A percentile compares a stretch with the other conserved stretches of the same genome.
These are phyloP conservation scores for Yponomeuta plumbellus DNA, from an alignment of 2,888 invertebrate genomes.

Conservation along the genomic window DNA sequence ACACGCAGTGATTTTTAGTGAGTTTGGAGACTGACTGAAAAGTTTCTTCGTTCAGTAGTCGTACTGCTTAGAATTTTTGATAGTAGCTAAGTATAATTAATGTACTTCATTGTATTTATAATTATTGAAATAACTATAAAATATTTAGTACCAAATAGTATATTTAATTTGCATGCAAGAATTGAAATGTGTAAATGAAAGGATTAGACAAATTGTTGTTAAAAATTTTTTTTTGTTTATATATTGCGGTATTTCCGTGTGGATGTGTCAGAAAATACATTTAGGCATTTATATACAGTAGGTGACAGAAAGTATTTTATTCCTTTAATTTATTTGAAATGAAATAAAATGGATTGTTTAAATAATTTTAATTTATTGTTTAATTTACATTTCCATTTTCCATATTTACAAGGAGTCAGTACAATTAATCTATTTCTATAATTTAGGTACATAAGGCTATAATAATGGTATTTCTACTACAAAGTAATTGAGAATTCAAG, in stretches of 20 bases:
- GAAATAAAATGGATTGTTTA: slow-evolving; percentile 22
- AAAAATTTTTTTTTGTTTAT: neutral
- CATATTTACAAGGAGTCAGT: neutral
- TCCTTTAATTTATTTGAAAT: slow-evolving; percentile 14
- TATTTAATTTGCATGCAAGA: neutral
- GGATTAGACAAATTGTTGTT: neutral
- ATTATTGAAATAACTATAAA: neutral
- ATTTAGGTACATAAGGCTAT: no score
- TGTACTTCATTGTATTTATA: neutral
- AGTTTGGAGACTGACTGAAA: no score
- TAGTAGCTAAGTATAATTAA: neutral
- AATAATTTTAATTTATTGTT: slow-evolving; percentile 18
- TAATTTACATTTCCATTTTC: slow-evolving; percentile 8
- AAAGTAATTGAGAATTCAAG: no score
- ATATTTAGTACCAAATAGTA: neutral
- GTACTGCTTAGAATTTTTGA: neutral
- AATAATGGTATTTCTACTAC: no score
- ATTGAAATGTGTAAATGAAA: neutral
- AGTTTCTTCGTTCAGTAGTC: neutral
- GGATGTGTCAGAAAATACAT: neutral
- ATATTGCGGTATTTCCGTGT: neutral
- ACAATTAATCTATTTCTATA: no score
- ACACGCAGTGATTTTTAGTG: no score
- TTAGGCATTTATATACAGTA: slow-evolving; percentile 38
- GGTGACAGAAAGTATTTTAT: slow-evolving; percentile 30